phyloP scores from a whole-genome alignment of 1,140 invertebrate species.

The Drosophila sechellia region DNA sequence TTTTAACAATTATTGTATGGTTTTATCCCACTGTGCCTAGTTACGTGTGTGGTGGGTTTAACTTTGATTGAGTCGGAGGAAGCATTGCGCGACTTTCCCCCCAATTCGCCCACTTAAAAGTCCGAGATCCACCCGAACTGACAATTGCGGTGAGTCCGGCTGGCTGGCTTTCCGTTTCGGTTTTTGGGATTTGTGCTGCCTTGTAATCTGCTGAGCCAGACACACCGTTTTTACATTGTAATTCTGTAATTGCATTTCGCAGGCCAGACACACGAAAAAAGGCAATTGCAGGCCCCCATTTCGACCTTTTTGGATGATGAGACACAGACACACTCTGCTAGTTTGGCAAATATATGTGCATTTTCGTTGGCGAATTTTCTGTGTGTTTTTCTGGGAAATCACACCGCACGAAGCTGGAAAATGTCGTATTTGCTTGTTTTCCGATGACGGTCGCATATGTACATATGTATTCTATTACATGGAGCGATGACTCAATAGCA shows the following conservation, averaged over 20 bases:
- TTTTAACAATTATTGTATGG: not conserved
- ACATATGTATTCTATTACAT: not conserved
- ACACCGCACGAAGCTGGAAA: conserved; percentile 27
- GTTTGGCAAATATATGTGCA: conserved; percentile 38
- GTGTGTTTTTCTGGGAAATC: conserved; percentile 55
- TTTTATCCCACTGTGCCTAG: conserved; percentile 31
- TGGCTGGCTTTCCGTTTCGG: conserved; percentile 47
- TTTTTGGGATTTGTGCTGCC: conserved; percentile 44
- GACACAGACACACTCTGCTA: conserved; percentile 12
- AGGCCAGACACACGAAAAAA: conserved; percentile 51
- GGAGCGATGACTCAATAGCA: conserved; percentile 35
- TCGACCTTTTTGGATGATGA: conserved; percentile 46
- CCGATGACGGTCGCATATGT: conserved; percentile 5
- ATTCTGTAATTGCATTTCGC: conserved; percentile 76
- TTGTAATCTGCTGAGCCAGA: conserved; percentile 68
- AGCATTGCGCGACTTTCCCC: conserved; percentile 50
- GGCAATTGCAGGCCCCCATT: conserved; percentile 31
- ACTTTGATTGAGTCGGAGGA: conserved; percentile 53
- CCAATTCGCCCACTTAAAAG: conserved; percentile 15
- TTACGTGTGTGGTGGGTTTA: conserved; percentile 30
- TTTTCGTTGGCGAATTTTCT: conserved; percentile 17
- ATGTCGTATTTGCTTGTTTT: conserved; percentile 22
- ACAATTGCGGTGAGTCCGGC: conserved; percentile 46
- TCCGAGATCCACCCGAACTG: conserved; percentile 46
- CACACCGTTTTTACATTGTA: conserved; percentile 70